Percentiles rank a stretch among this genome's conserved stretches.
These are phyloP conservation scores for Zaprionus davidi DNA, from an alignment of 1,140 invertebrate genomes.

Conservation along the genomic window DNA sequence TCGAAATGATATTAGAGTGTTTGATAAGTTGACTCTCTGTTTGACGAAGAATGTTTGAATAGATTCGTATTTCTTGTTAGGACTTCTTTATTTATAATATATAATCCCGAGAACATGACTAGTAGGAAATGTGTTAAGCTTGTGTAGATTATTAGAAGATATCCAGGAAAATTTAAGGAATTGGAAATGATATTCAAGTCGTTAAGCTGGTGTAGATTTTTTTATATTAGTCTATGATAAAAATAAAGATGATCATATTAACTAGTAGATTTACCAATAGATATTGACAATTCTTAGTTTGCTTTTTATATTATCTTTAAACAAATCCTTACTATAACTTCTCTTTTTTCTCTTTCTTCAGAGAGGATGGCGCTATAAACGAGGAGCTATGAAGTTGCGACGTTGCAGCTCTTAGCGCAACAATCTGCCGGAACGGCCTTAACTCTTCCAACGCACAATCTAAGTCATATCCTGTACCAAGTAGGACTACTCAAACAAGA, in stretches of 20 bases:
- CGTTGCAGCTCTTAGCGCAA: conserved; percentile 26
- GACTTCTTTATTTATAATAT: not conserved
- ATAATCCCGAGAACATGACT: too few relatives aligned
- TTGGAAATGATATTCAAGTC: too few relatives aligned
- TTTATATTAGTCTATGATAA: too few relatives aligned
- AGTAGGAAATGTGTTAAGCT: too few relatives aligned
- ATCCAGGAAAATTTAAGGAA: too few relatives aligned
- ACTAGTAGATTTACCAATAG: too few relatives aligned
- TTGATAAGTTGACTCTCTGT: not conserved
- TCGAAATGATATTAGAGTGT: not conserved
- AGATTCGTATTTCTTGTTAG: not conserved
- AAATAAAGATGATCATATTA: too few relatives aligned
- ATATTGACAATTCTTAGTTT: not conserved
- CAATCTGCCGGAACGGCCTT: conserved; percentile 24
- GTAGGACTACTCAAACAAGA: conserved; percentile 2
- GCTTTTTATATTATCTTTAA: not conserved
- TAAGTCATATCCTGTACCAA: conserved; percentile 27
- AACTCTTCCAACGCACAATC: conserved; percentile 8
- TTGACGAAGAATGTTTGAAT: not conserved
- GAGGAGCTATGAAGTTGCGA: conserved; percentile 22
- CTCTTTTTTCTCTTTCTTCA: not conserved
- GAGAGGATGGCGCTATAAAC: conserved; percentile 17
- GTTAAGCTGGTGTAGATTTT: too few relatives aligned
- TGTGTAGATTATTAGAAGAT: too few relatives aligned
- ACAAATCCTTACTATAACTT: not conserved